These are phyloP conservation scores for Drosophila austrosaltans DNA, from an alignment of 2,888 invertebrate genomes.

Conservation along the genomic window DNA sequence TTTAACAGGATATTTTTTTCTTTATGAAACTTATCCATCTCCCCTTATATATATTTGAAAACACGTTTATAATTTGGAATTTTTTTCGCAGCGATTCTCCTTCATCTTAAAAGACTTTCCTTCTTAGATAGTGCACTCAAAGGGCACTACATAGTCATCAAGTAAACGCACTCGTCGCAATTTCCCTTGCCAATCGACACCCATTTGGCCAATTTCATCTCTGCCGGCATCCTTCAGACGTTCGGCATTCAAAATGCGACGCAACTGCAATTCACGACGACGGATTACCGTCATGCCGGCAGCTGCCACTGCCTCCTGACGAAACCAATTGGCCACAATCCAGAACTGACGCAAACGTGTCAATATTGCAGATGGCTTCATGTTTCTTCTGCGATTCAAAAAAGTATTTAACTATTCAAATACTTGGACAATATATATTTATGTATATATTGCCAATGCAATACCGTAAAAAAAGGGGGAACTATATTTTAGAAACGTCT, in stretches of 20 bases:
- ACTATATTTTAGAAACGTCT: too few species aligned
- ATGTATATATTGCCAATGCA: too few species aligned
- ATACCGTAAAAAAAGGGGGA: too few species aligned
- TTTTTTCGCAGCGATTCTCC: neutral
- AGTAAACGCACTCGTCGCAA: slow-evolving; percentile 55
- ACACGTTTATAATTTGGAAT: slow-evolving; percentile 8
- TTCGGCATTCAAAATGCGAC: neutral
- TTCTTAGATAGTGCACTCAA: slow-evolving; percentile 54
- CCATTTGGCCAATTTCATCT: slow-evolving; percentile 35
- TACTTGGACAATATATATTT: too few species aligned
- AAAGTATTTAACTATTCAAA: neutral
- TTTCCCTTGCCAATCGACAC: slow-evolving; percentile 47
- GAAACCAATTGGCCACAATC: slow-evolving; percentile 60
- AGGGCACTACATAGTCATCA: slow-evolving; percentile 65
- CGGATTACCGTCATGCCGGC: slow-evolving; percentile 58
- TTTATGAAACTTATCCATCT: too few species aligned
- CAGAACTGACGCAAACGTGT: slow-evolving; percentile 64
- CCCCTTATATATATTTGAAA: neutral
- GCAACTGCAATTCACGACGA: slow-evolving; percentile 35
- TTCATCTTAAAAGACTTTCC: too few species aligned
- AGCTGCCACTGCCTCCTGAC: slow-evolving; percentile 61
- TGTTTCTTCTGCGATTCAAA: slow-evolving; percentile 17
- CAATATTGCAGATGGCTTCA: slow-evolving; percentile 57
- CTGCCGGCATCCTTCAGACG: slow-evolving; percentile 1
- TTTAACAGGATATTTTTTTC: too few species aligned